phyloP scores from a whole-genome alignment of 2,113 vertebrate species.

The Hippocampus comes region DNA sequence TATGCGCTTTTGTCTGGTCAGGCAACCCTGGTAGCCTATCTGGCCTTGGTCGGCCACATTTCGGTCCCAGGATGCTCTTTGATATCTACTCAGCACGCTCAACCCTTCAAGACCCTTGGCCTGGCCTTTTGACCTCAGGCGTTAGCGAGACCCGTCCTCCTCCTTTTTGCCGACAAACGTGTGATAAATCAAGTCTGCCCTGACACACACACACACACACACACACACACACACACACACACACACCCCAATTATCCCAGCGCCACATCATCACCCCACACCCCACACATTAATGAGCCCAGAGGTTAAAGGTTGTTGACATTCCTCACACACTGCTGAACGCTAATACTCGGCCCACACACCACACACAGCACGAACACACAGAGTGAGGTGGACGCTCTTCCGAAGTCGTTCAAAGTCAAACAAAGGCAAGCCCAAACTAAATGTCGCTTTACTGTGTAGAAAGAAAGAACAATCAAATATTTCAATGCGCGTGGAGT shows the following conservation, averaged over 20 bases:
- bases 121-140: conserved; percentile 51
- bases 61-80: conserved; percentile 67
- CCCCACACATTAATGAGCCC: conserved; percentile 55
- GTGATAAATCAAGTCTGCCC: conserved; percentile 79
- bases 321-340: conserved; percentile 53
- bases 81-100: conserved; percentile 70
- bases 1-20: conserved; percentile 54
- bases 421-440: background rate
- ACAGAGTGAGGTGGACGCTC: conserved; percentile 8
- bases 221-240: conserved; percentile 25
- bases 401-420: background rate
- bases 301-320: conserved; percentile 63
- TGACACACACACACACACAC: conserved; percentile 42
- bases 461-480: conserved; percentile 14
- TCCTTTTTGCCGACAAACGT: conserved; percentile 56
- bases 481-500: conserved; percentile 17
- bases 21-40: conserved; percentile 69
- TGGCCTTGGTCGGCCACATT: conserved; percentile 61
- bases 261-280: conserved; percentile 50
- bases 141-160: conserved; percentile 46
- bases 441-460: conserved; percentile 2
- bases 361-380: conserved; percentile 14
- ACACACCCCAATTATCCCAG: conserved; percentile 37
- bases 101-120: conserved; percentile 65
- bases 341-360: conserved; percentile 26